These are phyloP conservation scores for Episyrphus balteatus DNA, from an alignment of 1,140 invertebrate genomes.

Conservation along the genomic window DNA sequence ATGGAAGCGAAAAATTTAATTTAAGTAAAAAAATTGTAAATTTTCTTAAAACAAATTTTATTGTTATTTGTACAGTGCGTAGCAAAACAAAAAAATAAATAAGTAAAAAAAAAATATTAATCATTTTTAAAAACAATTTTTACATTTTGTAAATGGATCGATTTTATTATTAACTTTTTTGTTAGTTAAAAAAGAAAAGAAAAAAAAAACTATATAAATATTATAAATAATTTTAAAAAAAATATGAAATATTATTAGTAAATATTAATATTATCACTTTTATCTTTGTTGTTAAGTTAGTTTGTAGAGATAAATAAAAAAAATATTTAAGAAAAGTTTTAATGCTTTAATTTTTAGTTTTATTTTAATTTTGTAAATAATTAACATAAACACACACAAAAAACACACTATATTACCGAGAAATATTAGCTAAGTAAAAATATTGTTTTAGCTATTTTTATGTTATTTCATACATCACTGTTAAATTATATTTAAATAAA, in stretches of 20 bases:
- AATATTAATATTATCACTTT: slow-evolving; percentile 5
- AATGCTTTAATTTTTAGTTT: not conserved
- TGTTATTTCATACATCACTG: slow-evolving; percentile 1
- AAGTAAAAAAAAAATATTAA: slow-evolving; percentile 3
- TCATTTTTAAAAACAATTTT: slow-evolving; percentile 11
- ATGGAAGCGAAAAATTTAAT: slow-evolving; percentile 7
- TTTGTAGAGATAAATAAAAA: slow-evolving; percentile 5
- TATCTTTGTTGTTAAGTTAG: slow-evolving; percentile 9
- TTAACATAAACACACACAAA: slow-evolving; percentile 1
- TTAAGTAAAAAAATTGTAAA: not conserved
- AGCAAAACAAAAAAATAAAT: not conserved
- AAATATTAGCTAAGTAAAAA: not conserved
- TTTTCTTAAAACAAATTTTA: not conserved
- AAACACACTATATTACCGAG: not conserved
- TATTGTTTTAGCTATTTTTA: slow-evolving; percentile 1
- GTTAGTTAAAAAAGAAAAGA: not conserved
- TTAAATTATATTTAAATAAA: slow-evolving; percentile 2
- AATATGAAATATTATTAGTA: slow-evolving; percentile 4
- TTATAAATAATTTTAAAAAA: slow-evolving; percentile 3
- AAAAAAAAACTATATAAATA: slow-evolving; percentile 1
- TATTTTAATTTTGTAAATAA: slow-evolving; percentile 26
- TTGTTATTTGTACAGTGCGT: not conserved
- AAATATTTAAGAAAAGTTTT: slow-evolving; percentile 8
- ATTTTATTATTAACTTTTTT: slow-evolving; percentile 23
- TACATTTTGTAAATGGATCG: slow-evolving; percentile 37